Base-by-base conservation (phyloP, 1,140 invertebrate species). In the Drosophila bifasciata region DNA sequence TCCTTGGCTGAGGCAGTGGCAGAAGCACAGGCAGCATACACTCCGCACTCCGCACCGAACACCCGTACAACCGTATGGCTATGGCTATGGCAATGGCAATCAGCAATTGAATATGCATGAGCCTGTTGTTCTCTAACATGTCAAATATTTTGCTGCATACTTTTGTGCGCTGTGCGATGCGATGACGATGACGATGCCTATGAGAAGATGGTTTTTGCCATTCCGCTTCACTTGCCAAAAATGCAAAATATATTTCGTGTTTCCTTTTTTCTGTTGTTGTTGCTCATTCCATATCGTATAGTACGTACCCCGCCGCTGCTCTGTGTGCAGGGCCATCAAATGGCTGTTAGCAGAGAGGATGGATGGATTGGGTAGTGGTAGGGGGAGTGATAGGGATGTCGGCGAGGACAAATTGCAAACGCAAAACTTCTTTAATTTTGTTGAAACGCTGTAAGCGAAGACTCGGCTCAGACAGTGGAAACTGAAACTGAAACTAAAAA, bases 401-500 rank as follows among this genome's bases (percentile, higher is more conserved):
- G 32, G 32, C 59, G 41, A 19, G 44, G 77, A 75, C 81, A 81
- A 85, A 85, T 86, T 86, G 73, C 69, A 63, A 77, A 60, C 73
- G 69, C 61, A 88, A 85, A 85, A 85, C 83, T 85, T 85, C 81
- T 86, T 85, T 81, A 85, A 85, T 85, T 85, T 88, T 71, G 57
- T 76, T 77, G 64, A 78, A 83, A 73, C 39, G 76, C 70, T 69
- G 66, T 44, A 55, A 78, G 67, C 77, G 49, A 71, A 73, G 64
- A 53, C 58, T 45, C 50, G 41, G 55, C 49, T 48, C 44, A 73
- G 59, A 46, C 51, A 77, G 68, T 48, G 52, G 49, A 73, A 79
- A 72, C 67, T 72, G 49, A 73, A 79, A 72, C 67, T 72, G 60
- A 88, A 76, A 88, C 69, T 70, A 88, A 36, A 76, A 88, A 72